Evolutionary conservation across 2,888 invertebrate species (phyloP).

Genomic region (Lasioglossum calceatum): DNA sequence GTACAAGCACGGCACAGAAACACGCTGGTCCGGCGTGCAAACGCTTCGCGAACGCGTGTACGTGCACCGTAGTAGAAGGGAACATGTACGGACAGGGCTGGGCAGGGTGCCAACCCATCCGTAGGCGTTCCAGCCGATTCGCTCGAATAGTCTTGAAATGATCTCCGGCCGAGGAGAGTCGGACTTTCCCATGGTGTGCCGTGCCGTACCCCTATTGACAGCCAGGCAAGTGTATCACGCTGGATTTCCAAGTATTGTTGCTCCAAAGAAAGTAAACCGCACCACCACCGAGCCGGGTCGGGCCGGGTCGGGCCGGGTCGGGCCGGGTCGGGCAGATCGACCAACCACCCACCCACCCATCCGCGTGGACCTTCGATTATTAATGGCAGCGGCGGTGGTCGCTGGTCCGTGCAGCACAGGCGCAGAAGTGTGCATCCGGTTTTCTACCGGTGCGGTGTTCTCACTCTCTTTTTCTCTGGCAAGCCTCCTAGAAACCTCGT

Average conservation of each 20-base stretch:
- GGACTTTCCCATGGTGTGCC: conserved; percentile 57
- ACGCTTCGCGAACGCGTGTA: not conserved
- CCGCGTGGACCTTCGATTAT: conserved; percentile 70
- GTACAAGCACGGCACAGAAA: conserved; percentile 41
- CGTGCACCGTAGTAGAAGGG: conserved; percentile 13
- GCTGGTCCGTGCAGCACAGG: conserved; percentile 67
- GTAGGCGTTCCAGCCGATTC: conserved; percentile 62
- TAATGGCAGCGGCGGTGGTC: conserved; percentile 73
- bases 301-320: not conserved
- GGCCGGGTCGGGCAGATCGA: not conserved
- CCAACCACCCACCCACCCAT: conserved; percentile 50
- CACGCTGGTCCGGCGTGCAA: conserved; percentile 28
- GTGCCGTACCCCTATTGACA: conserved; percentile 54
- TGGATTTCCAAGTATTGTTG: conserved; percentile 57
- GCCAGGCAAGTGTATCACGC: conserved; percentile 60
- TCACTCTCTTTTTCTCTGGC: conserved; percentile 38
- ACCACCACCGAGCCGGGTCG: not conserved
- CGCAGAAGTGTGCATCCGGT: conserved; percentile 77
- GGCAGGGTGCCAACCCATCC: conserved; percentile 60
- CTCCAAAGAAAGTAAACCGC: conserved; percentile 72
- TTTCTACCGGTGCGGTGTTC: conserved; percentile 58
- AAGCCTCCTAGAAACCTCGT: conserved; percentile 71
- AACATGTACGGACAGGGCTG: conserved; percentile 31
- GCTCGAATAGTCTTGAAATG: conserved; percentile 62
- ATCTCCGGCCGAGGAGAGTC: conserved; percentile 37